Conservation (phyloP, 2,113 vertebrate species). For the Bos indicus region DNA sequence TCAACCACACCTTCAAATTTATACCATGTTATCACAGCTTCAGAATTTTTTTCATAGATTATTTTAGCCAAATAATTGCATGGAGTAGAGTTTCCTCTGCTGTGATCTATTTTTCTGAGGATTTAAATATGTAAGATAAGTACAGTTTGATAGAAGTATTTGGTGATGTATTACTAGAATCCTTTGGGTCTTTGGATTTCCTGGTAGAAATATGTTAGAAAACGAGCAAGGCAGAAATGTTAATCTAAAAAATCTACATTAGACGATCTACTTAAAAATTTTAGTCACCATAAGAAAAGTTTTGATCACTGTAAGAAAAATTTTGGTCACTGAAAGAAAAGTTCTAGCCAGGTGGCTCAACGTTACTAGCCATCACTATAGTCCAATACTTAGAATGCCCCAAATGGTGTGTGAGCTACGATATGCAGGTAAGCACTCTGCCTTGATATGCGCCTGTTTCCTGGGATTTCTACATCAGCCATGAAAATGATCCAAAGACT, state of each 20-base stretch:
- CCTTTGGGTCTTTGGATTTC: neutral
- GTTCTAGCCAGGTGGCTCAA: neutral
- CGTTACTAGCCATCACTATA: neutral
- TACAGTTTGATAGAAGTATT: neutral
- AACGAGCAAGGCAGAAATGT: neutral
- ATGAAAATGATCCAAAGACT: neutral
- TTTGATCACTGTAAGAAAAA: neutral
- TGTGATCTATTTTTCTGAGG: neutral
- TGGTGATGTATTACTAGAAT: neutral
- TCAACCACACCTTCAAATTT: neutral
- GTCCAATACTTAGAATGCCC: neutral
- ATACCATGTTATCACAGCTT: neutral
- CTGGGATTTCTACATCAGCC: neutral
- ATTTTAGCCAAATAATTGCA: neutral
- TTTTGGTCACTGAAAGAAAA: neutral
- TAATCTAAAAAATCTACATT: neutral
- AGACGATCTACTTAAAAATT: neutral
- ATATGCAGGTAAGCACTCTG: neutral
- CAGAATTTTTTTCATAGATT: neutral
- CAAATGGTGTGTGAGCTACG: neutral
- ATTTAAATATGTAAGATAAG: neutral
- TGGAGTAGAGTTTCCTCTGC: neutral
- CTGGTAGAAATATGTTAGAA: neutral
- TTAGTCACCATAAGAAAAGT: neutral
- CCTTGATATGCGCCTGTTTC: neutral